Evolutionary conservation across 2,888 invertebrate species (phyloP).

Genomic region (Argyresthia goedartella): DNA sequence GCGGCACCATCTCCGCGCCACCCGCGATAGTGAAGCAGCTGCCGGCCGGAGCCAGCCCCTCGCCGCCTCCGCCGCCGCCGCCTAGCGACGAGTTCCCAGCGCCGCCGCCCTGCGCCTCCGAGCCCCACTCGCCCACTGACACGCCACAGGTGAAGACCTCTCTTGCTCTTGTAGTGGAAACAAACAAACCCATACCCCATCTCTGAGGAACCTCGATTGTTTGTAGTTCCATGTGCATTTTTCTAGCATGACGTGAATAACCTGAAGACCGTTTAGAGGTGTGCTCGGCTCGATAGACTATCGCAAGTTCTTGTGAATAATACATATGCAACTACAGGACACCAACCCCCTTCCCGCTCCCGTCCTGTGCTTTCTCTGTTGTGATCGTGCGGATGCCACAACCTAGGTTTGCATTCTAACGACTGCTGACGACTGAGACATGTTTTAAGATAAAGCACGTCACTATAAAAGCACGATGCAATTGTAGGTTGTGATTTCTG

Average conservation of each 20-base stretch:
- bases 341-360: conserved; percentile 19
- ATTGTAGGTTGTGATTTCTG: neutral
- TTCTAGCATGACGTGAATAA: conserved; percentile 57
- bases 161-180: conserved; percentile 60
- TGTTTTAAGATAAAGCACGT: too few relatives aligned
- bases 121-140: conserved; percentile 12
- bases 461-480: neutral
- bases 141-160: conserved; percentile 55
- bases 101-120: conserved; percentile 10
- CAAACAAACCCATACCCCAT: conserved; percentile 45
- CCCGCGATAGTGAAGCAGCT: conserved; percentile 12
- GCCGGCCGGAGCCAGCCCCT: conserved; percentile 11
- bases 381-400: neutral
- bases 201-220: conserved; percentile 38
- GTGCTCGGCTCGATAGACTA: conserved; percentile 26
- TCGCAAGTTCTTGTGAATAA: neutral
- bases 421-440: neutral
- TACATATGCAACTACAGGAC: neutral
- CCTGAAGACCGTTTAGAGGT: conserved; percentile 32
- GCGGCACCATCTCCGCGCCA: conserved; percentile 15
- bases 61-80: conserved; percentile 9
- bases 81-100: conserved; percentile 16
- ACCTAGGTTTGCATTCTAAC: neutral
- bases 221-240: conserved; percentile 57
- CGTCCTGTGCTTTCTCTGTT: conserved; percentile 14